Evolutionary conservation across 2,113 vertebrate genomes (phyloP).

Genomic region (Platichthys stellatus): DNA sequence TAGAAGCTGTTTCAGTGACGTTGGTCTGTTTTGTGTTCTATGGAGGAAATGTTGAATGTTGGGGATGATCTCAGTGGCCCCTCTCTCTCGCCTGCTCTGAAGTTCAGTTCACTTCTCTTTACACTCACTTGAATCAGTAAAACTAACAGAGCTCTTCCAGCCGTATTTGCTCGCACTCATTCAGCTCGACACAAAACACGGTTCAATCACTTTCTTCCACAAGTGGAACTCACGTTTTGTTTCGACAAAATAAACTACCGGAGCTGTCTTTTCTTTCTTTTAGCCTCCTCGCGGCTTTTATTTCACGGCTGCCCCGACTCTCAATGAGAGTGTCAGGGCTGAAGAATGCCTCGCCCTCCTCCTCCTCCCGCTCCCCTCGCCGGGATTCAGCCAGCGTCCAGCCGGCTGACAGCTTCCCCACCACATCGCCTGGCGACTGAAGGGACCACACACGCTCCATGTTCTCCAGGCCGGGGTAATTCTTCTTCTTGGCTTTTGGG

Average conservation of each 20-base stretch:
- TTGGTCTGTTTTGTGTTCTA: no score
- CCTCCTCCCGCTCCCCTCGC: constrained; percentile 40
- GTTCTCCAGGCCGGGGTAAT: constrained; percentile 43
- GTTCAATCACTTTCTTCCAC: constrained; percentile 57
- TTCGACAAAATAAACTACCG: constrained; percentile 67
- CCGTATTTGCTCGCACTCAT: constrained; percentile 63
- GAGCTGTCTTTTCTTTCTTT: constrained; percentile 56
- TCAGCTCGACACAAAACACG: constrained; percentile 49
- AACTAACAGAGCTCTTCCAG: constrained; percentile 63
- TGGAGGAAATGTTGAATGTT: background rate
- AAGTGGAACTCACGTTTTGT: constrained; percentile 62
- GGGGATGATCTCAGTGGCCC: constrained; percentile 22
- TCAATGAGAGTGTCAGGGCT: constrained; percentile 62
- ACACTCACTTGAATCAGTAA: constrained; percentile 24
- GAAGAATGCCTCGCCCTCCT: constrained; percentile 52
- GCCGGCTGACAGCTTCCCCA: constrained; percentile 64
- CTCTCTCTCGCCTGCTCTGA: background rate
- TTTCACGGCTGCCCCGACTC: constrained; percentile 59
- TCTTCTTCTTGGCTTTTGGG: constrained; percentile 61
- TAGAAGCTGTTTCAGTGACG: no score
- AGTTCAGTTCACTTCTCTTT: background rate
- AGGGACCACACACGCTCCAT: constrained; percentile 73
- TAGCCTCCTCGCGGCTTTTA: constrained; percentile 55
- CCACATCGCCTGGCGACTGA: constrained; percentile 64
- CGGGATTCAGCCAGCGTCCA: constrained; percentile 54